These are phyloP conservation scores for Hyalella azteca DNA, from an alignment of 2,888 invertebrate species.

Conservation along the genomic window DNA sequence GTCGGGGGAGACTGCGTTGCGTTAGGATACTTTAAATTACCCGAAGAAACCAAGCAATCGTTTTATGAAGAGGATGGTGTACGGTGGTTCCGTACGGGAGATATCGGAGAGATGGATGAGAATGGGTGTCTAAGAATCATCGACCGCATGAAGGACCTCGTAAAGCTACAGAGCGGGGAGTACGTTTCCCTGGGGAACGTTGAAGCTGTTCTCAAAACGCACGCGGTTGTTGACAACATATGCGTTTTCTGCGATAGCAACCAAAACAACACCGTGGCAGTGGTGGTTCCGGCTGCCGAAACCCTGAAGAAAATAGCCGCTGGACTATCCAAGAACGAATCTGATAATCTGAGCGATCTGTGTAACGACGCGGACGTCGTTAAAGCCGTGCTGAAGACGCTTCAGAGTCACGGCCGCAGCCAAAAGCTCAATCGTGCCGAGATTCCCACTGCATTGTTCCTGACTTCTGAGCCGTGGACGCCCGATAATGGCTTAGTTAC, in stretches of 20 bases:
- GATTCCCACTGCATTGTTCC: slow-evolving; percentile 85
- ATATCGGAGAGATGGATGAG: slow-evolving; percentile 59
- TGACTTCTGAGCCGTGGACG: slow-evolving; percentile 88
- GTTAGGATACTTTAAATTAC: slow-evolving; percentile 54
- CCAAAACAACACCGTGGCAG: slow-evolving; percentile 83
- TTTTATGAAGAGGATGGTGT: slow-evolving; percentile 54
- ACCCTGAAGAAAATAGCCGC: slow-evolving; percentile 60
- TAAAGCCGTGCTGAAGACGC: slow-evolving; percentile 80
- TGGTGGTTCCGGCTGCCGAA: slow-evolving; percentile 78
- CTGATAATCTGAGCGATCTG: slow-evolving; percentile 64
- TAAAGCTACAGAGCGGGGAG: slow-evolving; percentile 96
- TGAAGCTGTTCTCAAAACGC: slow-evolving; percentile 93
- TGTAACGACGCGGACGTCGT: slow-evolving; percentile 77
- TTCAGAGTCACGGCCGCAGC: slow-evolving; percentile 82
- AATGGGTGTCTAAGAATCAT: slow-evolving; percentile 55
- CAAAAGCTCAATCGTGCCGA: slow-evolving; percentile 83
- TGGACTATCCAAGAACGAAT: background rate
- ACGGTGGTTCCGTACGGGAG: slow-evolving; percentile 59
- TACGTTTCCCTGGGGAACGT: slow-evolving; percentile 97
- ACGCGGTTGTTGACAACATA: slow-evolving; percentile 92
- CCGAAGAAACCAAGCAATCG: slow-evolving; percentile 54
- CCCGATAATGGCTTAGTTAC: slow-evolving; percentile 97
- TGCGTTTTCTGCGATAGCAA: slow-evolving; percentile 93
- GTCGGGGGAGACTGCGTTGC: slow-evolving; percentile 58
- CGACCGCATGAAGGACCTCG: slow-evolving; percentile 96